phyloP scores from a whole-genome alignment of 2,113 vertebrate genomes.

The Malurus alboscapulatus region DNA sequence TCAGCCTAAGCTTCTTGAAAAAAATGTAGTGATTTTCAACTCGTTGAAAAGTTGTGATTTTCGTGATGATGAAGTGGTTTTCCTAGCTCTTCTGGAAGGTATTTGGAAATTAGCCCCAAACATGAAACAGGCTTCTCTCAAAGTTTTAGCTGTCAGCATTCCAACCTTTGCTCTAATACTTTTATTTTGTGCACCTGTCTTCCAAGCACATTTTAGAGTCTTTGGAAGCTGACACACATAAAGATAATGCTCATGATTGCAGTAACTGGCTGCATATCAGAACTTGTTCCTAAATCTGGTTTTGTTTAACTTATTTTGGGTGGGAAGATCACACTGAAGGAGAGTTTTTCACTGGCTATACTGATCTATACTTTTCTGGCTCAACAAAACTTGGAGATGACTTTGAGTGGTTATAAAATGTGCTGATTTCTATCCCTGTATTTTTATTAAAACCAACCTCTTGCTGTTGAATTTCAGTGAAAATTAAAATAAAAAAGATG shows the following conservation, averaged over 20 bases:
- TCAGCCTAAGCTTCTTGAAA: background rate
- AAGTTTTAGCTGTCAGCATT: background rate
- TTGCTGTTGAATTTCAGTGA: background rate
- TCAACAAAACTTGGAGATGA: background rate
- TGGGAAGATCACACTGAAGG: background rate
- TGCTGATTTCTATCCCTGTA: background rate
- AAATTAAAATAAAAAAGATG: background rate
- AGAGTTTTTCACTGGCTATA: background rate
- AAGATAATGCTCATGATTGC: background rate
- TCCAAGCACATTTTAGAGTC: background rate
- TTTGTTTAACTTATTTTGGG: background rate
- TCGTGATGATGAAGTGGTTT: background rate
- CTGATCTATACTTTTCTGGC: background rate
- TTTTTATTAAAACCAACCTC: background rate
- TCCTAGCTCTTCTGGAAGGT: background rate
- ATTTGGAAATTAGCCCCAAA: background rate
- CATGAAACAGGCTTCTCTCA: background rate
- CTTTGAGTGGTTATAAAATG: background rate
- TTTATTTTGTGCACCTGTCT: background rate
- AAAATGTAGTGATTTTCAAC: background rate
- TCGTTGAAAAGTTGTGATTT: background rate
- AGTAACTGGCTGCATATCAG: background rate
- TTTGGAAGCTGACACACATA: accelerated
- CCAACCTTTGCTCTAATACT: background rate
- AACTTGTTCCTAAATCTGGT: background rate